A percentile compares a stretch with the other conserved stretches of the same genome.
Conservation (phyloP, 2,797 vertebrate species). For the Xerus rutilus region DNA sequence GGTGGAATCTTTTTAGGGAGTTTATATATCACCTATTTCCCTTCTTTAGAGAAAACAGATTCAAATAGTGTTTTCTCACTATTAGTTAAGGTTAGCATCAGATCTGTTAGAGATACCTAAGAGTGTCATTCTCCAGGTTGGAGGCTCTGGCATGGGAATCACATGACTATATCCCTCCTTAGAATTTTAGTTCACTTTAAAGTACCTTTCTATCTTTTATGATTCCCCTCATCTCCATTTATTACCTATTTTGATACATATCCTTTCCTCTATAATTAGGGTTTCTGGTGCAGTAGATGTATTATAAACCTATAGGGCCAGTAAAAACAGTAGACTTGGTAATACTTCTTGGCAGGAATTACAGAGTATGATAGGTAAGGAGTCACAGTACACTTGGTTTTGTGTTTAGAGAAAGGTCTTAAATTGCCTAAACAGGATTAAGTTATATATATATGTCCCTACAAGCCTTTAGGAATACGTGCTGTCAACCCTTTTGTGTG, state of each 20-base stretch:
- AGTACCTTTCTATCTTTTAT: neutral
- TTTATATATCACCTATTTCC: neutral
- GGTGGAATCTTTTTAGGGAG: neutral
- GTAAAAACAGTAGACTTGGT: conserved; percentile 25
- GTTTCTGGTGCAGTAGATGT: neutral
- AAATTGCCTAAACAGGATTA: neutral
- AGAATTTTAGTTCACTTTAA: neutral
- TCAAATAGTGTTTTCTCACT: neutral
- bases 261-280: neutral
- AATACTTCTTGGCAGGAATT: neutral
- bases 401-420: neutral
- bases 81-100: neutral
- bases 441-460: neutral
- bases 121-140: neutral
- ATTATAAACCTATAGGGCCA: conserved; percentile 24
- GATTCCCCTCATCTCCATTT: neutral
- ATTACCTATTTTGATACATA: conserved; percentile 49
- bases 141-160: neutral
- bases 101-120: neutral
- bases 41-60: conserved; percentile 17
- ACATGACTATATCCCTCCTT: neutral
- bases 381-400: conserved; percentile 1
- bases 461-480: neutral
- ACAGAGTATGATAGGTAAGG: conserved; percentile 25
- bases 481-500: neutral